These are phyloP conservation scores for Neolamprologus kungweensis DNA, from an alignment of 2,113 vertebrate species.

Conservation along the genomic window DNA sequence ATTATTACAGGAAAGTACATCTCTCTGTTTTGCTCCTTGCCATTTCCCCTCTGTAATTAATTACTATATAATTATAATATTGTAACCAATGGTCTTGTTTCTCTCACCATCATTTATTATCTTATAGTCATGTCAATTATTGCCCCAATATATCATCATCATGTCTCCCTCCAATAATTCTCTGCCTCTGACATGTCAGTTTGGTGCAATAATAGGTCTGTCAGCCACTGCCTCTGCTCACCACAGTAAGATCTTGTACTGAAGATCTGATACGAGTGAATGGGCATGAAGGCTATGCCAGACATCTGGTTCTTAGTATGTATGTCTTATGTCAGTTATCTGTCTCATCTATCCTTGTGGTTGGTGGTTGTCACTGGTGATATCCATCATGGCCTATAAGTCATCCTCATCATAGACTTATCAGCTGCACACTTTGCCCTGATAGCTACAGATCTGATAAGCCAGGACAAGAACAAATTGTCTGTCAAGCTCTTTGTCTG, in stretches of 20 bases:
- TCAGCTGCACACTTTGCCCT: not conserved
- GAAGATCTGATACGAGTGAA: constrained; percentile 7
- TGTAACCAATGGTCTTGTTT: not conserved
- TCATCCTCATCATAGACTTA: constrained; percentile 24
- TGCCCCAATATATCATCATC: constrained; percentile 19
- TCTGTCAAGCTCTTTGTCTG: constrained; percentile 17
- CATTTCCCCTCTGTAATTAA: not conserved
- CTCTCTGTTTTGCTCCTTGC: not conserved
- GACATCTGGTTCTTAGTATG: not conserved
- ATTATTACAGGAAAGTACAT: not conserved
- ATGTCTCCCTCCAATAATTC: not conserved
- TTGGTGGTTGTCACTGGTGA: constrained; percentile 33
- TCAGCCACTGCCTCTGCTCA: not conserved
- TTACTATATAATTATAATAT: not conserved
- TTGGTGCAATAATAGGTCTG: not conserved
- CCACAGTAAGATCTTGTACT: not conserved
- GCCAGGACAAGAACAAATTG: constrained; percentile 32
- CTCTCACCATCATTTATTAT: not conserved
- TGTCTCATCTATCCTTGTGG: constrained; percentile 7
- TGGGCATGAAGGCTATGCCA: not conserved
- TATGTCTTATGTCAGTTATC: constrained; percentile 39
- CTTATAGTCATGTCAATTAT: constrained; percentile 8
- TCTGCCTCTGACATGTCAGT: constrained; percentile 4
- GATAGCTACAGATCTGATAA: constrained; percentile 26
- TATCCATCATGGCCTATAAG: constrained; percentile 25